Conservation (phyloP, 1,140 invertebrate genomes). For the Zaprionus capensis region DNA sequence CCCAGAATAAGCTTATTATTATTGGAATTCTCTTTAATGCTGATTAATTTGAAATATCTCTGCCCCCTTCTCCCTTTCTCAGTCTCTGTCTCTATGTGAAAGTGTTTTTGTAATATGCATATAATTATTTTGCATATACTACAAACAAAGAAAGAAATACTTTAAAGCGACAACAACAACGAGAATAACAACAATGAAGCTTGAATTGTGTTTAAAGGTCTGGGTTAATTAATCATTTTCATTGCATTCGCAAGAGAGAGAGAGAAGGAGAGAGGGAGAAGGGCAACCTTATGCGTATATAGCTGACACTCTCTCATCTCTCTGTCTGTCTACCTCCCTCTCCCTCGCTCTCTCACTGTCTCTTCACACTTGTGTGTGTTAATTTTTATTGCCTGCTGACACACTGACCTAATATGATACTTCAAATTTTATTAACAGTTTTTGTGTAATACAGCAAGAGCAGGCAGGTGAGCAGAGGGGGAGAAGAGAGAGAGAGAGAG, state of each 20-base stretch:
- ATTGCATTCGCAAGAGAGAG: slow-evolving; percentile 35
- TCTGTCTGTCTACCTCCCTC: background rate
- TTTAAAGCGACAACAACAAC: background rate
- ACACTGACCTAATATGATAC: slow-evolving; percentile 76
- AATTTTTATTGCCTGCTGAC: slow-evolving; percentile 69
- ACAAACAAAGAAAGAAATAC: slow-evolving; percentile 32
- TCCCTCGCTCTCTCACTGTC: background rate
- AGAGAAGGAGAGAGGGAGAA: background rate
- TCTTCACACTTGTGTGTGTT: slow-evolving; percentile 30
- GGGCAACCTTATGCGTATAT: slow-evolving; percentile 1
- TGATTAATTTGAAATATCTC: too few relatives aligned
- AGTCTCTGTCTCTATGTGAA: background rate
- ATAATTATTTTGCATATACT: slow-evolving; percentile 5
- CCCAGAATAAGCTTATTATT: too few relatives aligned
- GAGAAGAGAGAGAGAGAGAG: too few relatives aligned
- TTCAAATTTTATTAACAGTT: slow-evolving; percentile 45
- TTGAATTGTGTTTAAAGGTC: slow-evolving; percentile 65
- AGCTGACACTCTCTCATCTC: background rate
- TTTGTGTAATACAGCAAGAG: slow-evolving; percentile 24
- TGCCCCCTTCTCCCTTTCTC: too few relatives aligned
- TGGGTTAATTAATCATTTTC: slow-evolving; percentile 81
- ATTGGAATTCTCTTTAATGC: too few relatives aligned
- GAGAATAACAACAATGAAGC: slow-evolving; percentile 22
- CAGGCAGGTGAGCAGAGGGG: background rate
- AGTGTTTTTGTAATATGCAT: background rate